These are phyloP conservation scores for Acronicta aceris DNA, from an alignment of 2,888 invertebrate species.

Conservation along the genomic window DNA sequence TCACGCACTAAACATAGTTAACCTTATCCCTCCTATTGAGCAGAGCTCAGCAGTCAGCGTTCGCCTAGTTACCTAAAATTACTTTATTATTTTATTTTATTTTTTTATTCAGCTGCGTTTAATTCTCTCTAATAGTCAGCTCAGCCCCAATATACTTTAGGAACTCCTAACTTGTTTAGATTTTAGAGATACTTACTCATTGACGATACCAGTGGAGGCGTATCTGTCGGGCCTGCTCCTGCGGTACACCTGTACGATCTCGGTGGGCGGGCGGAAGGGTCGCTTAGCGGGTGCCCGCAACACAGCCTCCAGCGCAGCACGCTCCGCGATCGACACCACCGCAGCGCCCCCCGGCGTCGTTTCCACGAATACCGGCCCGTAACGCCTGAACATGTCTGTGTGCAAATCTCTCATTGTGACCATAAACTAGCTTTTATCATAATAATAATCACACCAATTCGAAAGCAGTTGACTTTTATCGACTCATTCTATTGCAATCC, in stretches of 20 bases:
- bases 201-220: constrained; percentile 94
- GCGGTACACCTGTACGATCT: constrained; percentile 94
- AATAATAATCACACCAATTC: not conserved
- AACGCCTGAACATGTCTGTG: constrained; percentile 92
- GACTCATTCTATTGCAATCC: not conserved
- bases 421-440: constrained; percentile 51
- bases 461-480: not conserved
- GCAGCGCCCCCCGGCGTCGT: constrained; percentile 93
- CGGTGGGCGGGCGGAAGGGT: constrained; percentile 95
- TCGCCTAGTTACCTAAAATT: no score
- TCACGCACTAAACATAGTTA: no score
- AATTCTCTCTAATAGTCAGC: no score
- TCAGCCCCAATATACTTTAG: no score
- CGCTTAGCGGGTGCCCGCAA: constrained; percentile 92
- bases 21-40: no score
- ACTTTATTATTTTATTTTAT: no score
- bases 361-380: constrained; percentile 94
- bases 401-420: constrained; percentile 81
- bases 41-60: no score
- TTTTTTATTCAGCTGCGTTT: no score
- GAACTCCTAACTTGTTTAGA: not conserved
- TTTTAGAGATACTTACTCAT: constrained; percentile 91
- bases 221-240: constrained; percentile 93
- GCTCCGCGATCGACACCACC: constrained; percentile 92
- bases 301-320: constrained; percentile 93